Conservation (phyloP, 2,797 vertebrate species). For the Emys orbicularis region DNA sequence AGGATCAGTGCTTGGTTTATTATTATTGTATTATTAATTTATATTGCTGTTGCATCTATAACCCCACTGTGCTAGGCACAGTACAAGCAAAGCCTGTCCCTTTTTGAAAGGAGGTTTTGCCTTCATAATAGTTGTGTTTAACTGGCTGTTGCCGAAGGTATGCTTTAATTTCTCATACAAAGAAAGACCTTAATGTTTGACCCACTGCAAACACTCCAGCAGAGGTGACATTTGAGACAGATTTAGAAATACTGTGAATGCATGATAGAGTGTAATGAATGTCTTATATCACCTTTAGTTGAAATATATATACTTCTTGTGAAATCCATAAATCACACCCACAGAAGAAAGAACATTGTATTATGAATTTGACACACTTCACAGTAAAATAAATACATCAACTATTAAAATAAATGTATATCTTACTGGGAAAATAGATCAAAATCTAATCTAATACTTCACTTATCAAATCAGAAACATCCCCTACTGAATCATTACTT, state of each 20-base stretch:
- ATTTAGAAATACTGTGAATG: conserved; percentile 12
- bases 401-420: conserved; percentile 82
- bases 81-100: neutral
- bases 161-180: neutral
- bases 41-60: neutral
- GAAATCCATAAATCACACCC: conserved; percentile 78
- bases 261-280: conserved; percentile 54
- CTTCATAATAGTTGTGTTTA: neutral
- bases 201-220: neutral
- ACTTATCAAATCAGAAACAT: conserved; percentile 80
- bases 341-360: conserved; percentile 62
- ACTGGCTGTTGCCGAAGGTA: conserved; percentile 9
- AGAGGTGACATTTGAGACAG: conserved; percentile 16
- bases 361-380: conserved; percentile 76
- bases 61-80: neutral
- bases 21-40: neutral
- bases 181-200: neutral
- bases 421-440: conserved; percentile 79
- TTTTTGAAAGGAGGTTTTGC: neutral
- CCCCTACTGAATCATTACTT: conserved; percentile 80
- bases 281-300: conserved; percentile 73
- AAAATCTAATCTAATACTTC: conserved; percentile 81
- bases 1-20: neutral
- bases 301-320: conserved; percentile 65
- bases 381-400: conserved; percentile 79